Percentiles rank a stretch among this genome's conserved stretches.
These are phyloP conservation scores for Oreotrochilus melanogaster DNA, from an alignment of 2,113 vertebrate species.

Conservation along the genomic window DNA sequence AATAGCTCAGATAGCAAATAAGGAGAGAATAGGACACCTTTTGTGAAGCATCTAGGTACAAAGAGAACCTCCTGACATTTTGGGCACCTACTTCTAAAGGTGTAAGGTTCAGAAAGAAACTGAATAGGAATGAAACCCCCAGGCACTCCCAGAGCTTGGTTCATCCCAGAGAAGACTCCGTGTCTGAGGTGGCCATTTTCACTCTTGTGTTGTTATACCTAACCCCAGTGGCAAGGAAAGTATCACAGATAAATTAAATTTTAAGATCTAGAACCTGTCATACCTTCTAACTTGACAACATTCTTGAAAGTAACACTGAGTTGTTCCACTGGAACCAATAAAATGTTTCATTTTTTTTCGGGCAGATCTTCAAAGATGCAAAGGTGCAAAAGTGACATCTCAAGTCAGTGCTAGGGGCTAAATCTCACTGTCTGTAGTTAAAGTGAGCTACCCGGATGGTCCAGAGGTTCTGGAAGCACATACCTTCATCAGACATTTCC, in stretches of 20 bases:
- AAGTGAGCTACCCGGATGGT: not conserved
- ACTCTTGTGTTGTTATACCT: not conserved
- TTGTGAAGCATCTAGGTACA: not conserved
- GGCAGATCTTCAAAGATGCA: not conserved
- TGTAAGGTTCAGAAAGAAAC: not conserved
- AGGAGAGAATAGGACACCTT: not conserved
- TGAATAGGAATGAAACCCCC: not conserved
- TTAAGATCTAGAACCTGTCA: not conserved
- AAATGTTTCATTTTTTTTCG: not conserved
- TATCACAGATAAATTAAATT: not conserved
- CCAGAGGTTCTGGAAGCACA: not conserved
- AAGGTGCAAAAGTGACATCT: not conserved
- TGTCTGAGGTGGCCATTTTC: not conserved
- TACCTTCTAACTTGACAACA: not conserved
- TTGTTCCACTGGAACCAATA: not conserved
- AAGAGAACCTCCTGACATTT: not conserved
- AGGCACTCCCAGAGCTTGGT: not conserved
- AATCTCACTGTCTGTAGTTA: not conserved
- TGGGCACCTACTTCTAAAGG: not conserved
- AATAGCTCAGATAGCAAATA: not conserved
- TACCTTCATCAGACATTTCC: not conserved
- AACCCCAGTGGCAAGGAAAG: not conserved
- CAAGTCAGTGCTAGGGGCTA: not conserved
- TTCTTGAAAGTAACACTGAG: not conserved
- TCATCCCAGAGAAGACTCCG: not conserved